Percentiles rank a stretch among this genome's conserved stretches.
Evolutionary conservation across 2,113 vertebrate genomes (phyloP).

Genomic region (Machaerirhynchus nigripectus): DNA sequence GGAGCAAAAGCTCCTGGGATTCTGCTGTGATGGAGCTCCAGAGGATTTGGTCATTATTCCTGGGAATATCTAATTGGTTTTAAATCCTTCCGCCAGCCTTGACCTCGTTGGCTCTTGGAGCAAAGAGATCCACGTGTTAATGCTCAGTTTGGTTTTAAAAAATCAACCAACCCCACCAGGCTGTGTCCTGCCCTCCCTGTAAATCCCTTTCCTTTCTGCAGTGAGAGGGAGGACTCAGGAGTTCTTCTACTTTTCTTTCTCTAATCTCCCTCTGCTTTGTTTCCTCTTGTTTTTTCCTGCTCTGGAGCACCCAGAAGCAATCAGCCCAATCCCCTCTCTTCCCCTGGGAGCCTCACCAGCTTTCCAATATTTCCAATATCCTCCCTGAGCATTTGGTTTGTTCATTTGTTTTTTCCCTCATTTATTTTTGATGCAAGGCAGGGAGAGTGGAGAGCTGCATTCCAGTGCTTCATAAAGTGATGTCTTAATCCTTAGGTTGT

Average conservation of each 20-base stretch:
- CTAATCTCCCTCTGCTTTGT: not conserved
- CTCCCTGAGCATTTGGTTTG: not conserved
- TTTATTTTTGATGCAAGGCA: not conserved
- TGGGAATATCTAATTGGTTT: not conserved
- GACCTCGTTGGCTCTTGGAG: not conserved
- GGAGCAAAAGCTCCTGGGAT: not conserved
- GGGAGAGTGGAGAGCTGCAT: not conserved
- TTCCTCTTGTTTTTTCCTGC: not conserved
- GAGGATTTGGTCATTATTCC: not conserved
- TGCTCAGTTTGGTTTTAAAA: not conserved
- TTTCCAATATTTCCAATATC: not conserved
- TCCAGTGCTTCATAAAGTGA: not conserved
- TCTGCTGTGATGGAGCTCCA: not conserved
- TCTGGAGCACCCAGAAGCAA: not conserved
- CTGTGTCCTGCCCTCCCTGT: not conserved
- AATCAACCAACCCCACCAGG: not conserved
- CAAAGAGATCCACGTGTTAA: not conserved
- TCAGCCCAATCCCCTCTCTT: not conserved
- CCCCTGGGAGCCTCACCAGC: not conserved
- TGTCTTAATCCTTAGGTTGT: not conserved
- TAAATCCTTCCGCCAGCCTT: not conserved
- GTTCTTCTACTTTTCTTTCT: not conserved
- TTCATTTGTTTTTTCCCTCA: accelerated
- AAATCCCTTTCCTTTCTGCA: not conserved
- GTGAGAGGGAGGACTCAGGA: not conserved